Evolutionary conservation across 2,797 vertebrate genomes (phyloP).

Genomic region (Brachyalestes nurse): DNA sequence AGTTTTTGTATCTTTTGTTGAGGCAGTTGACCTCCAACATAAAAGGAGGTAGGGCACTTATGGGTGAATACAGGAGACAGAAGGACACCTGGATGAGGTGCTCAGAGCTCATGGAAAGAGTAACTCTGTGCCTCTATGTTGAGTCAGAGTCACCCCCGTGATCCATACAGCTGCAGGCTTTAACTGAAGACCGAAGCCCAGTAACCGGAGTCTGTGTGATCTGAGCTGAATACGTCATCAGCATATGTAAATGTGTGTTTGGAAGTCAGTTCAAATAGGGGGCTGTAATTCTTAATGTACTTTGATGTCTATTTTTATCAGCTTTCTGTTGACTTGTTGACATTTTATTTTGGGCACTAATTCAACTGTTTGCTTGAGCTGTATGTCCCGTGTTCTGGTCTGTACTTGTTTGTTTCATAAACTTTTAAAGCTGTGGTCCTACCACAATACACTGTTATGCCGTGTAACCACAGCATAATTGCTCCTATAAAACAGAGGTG

Average conservation of each 20-base stretch:
- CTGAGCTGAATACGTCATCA: slow-evolving; percentile 34
- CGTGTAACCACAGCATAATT: slow-evolving; percentile 28
- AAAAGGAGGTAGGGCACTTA: background rate
- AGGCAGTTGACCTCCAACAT: no score
- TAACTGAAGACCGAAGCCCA: slow-evolving; percentile 51
- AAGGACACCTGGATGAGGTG: background rate
- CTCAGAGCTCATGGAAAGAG: background rate
- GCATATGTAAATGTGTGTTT: slow-evolving; percentile 49
- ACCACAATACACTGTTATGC: background rate
- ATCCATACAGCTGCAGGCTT: slow-evolving; percentile 52
- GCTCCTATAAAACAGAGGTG: background rate
- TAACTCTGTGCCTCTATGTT: background rate
- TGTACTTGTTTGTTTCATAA: slow-evolving; percentile 19
- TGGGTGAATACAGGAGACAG: background rate
- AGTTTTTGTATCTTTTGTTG: no score
- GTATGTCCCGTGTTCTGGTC: background rate
- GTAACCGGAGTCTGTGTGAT: slow-evolving; percentile 10
- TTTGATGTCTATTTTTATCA: slow-evolving; percentile 36
- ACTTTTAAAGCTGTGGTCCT: background rate
- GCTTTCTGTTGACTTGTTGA: slow-evolving; percentile 20
- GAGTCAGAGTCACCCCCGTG: slow-evolving; percentile 16
- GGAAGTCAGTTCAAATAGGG: slow-evolving; percentile 30
- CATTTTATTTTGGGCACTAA: slow-evolving; percentile 7
- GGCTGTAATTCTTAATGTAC: slow-evolving; percentile 28
- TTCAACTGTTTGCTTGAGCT: background rate